phyloP scores from a whole-genome alignment of 1,140 invertebrate species.

The Babylonia areolata region DNA sequence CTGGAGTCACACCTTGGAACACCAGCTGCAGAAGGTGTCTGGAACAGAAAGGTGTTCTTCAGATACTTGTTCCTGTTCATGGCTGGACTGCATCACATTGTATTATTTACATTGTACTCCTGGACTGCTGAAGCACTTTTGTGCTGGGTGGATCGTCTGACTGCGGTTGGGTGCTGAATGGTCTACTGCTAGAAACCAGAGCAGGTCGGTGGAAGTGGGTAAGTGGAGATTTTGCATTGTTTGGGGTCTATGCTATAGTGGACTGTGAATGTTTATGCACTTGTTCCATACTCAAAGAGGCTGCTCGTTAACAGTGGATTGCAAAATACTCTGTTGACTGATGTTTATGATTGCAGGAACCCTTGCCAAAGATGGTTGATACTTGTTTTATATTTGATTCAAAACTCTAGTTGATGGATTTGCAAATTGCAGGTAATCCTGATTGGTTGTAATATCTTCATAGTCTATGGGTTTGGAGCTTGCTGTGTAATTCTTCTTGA shows the following conservation, averaged over 20 bases:
- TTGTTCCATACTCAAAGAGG: not conserved
- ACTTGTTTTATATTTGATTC: not conserved
- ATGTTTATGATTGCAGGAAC: not conserved
- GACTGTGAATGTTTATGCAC: not conserved
- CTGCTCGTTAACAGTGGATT: not conserved
- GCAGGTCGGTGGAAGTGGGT: not conserved
- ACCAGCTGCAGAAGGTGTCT: not conserved
- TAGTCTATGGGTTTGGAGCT: no score
- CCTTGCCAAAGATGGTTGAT: not conserved
- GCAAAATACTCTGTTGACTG: not conserved
- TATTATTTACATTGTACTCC: not conserved
- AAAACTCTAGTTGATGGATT: no score
- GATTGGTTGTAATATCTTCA: no score
- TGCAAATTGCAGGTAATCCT: no score
- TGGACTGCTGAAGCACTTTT: not conserved
- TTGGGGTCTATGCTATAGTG: not conserved
- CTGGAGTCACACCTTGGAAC: not conserved
- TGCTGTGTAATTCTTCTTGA: no score
- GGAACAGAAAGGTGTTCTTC: not conserved
- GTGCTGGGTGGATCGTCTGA: not conserved
- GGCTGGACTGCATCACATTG: not conserved
- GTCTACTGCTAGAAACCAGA: not conserved
- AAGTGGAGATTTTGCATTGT: not conserved
- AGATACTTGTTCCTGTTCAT: not conserved
- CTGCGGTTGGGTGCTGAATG: not conserved